phyloP scores from a whole-genome alignment of 2,113 vertebrate species.

The Phalacrocorax brasilianus region DNA sequence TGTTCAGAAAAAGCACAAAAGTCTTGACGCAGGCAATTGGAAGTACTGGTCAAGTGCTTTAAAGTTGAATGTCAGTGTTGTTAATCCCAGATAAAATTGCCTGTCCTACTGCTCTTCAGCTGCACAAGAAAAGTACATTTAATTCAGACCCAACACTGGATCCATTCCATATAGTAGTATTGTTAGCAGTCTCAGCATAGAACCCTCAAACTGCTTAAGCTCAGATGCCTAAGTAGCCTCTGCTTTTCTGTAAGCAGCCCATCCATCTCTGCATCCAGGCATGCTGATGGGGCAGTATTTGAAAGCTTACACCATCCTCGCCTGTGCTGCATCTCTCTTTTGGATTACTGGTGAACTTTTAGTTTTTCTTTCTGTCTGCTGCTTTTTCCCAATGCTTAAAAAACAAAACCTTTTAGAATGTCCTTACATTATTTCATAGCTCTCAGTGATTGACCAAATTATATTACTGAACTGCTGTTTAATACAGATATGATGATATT shows the following conservation, averaged over 20 bases:
- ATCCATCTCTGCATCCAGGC: not conserved
- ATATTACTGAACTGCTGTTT: not conserved
- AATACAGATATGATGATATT: not conserved
- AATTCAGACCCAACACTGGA: not conserved
- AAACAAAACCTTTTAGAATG: not conserved
- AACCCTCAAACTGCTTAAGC: not conserved
- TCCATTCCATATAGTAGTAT: accelerated
- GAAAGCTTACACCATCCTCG: not conserved
- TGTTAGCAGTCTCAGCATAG: not conserved
- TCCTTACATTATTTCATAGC: not conserved
- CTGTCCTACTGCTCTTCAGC: not conserved
- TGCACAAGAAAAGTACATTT: not conserved
- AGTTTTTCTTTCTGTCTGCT: not conserved
- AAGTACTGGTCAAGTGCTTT: not conserved
- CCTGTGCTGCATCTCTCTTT: not conserved
- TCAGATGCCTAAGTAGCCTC: not conserved
- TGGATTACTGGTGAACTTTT: not conserved
- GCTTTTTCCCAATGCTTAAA: not conserved
- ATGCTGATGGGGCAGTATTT: not conserved
- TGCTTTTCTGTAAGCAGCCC: not conserved
- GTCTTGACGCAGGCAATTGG: not conserved
- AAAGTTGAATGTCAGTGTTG: not conserved
- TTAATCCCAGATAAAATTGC: not conserved
- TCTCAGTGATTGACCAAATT: not conserved
- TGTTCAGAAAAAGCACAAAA: not conserved